A percentile compares a stretch with the other conserved stretches of the same genome.
phyloP scores from a whole-genome alignment of 2,113 vertebrate genomes.

The Callipepla squamata region DNA sequence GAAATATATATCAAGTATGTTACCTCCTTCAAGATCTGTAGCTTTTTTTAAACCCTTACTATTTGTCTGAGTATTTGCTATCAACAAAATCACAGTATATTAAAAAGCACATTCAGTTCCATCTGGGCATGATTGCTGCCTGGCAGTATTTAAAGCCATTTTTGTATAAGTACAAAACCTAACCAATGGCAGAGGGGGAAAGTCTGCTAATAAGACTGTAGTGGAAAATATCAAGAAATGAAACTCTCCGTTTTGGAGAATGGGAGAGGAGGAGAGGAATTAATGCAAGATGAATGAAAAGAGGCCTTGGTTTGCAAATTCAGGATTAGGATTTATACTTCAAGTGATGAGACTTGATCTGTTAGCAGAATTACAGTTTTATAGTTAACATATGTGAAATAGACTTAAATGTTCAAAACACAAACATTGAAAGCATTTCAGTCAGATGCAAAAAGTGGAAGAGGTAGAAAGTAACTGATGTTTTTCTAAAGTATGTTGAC shows the following conservation, averaged over 20 bases:
- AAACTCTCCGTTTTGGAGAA: background rate
- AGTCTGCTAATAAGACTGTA: background rate
- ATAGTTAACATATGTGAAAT: background rate
- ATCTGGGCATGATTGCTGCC: background rate
- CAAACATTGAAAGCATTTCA: background rate
- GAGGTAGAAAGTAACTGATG: background rate
- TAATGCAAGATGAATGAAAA: background rate
- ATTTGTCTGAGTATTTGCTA: background rate
- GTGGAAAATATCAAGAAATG: background rate
- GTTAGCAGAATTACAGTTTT: background rate
- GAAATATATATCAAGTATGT: fast-evolving
- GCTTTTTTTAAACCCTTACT: background rate
- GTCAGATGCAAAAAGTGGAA: background rate
- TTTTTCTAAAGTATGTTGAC: background rate
- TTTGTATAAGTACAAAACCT: background rate
- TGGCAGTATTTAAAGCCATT: background rate
- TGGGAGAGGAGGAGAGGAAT: background rate
- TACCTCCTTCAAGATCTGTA: background rate
- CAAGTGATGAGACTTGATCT: background rate
- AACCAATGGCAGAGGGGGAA: background rate
- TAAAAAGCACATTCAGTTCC: background rate
- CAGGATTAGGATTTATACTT: background rate
- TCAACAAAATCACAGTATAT: background rate
- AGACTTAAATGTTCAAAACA: background rate
- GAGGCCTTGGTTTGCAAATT: background rate